Percentiles rank a stretch among this genome's conserved stretches.
Evolutionary conservation across 2,888 invertebrate genomes (phyloP).

Genomic region (Hypolimnas misippus): DNA sequence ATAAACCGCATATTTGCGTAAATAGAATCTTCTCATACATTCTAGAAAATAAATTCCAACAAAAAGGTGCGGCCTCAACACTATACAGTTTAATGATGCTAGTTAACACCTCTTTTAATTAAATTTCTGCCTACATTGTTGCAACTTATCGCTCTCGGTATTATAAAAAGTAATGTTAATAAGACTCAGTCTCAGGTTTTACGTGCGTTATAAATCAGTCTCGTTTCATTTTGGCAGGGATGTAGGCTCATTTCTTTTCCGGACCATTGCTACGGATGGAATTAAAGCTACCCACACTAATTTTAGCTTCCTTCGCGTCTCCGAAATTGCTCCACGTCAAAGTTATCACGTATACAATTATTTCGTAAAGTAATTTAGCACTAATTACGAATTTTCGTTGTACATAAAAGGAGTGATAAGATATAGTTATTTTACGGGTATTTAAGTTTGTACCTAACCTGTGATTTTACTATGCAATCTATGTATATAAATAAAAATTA

Average conservation of each 20-base stretch:
- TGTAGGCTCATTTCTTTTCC: conserved; percentile 78
- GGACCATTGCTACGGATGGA: conserved; percentile 54
- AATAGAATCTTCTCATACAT: not conserved
- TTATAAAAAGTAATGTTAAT: conserved; percentile 83
- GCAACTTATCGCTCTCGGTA: conserved; percentile 75
- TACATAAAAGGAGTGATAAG: conserved; percentile 13
- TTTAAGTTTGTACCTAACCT: conserved; percentile 5
- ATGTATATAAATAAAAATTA: too few relatives aligned
- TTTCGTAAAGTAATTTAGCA: conserved; percentile 19
- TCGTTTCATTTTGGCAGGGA: conserved; percentile 58
- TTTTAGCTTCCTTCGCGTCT: conserved; percentile 42
- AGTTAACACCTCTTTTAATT: conserved; percentile 80
- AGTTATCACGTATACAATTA: conserved; percentile 25
- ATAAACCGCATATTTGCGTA: not conserved
- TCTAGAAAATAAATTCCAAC: conserved; percentile 36
- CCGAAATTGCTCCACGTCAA: conserved; percentile 28
- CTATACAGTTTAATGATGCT: conserved; percentile 61
- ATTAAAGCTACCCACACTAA: conserved; percentile 75
- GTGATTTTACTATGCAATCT: too few relatives aligned
- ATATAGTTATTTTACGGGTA: conserved; percentile 19
- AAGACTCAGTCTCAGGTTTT: conserved; percentile 73
- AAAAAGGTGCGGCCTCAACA: conserved; percentile 29
- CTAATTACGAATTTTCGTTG: conserved; percentile 15
- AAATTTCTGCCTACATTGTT: conserved; percentile 78
- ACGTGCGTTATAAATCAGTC: conserved; percentile 77